Conservation (phyloP, 1,140 invertebrate genomes). For the Saccostrea cuccullata region DNA sequence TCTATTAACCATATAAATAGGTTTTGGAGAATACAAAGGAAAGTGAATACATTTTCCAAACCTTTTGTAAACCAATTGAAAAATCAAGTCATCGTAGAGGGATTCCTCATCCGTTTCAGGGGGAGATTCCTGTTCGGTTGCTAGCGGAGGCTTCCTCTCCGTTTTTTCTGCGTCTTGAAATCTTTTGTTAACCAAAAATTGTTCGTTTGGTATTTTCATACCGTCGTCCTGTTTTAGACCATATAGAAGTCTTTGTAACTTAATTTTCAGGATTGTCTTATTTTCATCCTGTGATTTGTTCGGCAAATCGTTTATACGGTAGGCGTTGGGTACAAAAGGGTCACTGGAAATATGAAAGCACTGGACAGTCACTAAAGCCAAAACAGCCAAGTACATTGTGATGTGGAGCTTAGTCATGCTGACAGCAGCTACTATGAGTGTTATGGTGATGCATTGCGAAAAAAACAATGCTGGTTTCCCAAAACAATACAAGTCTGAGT, state of each 20-base stretch:
- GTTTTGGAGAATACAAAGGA: constrained; percentile 35
- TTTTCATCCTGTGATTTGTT: background rate
- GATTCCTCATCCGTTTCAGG: background rate
- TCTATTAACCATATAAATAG: constrained; percentile 47
- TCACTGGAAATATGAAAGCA: background rate
- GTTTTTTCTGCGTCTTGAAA: background rate
- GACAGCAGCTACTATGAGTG: background rate
- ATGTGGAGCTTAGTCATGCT: constrained; percentile 5
- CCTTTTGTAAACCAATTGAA: constrained; percentile 1
- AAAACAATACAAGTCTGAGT: background rate
- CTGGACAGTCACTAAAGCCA: background rate
- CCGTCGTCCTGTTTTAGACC: background rate
- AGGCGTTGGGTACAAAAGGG: background rate
- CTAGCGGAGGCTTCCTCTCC: background rate
- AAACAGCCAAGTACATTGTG: background rate
- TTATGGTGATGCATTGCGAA: background rate
- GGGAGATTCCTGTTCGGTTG: background rate
- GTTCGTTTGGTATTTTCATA: background rate
- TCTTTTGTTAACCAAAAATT: background rate
- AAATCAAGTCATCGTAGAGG: background rate
- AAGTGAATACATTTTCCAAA: constrained; percentile 44
- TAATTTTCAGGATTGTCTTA: background rate
- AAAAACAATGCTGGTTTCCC: background rate
- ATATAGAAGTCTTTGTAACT: background rate
- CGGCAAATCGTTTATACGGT: background rate